phyloP scores from a whole-genome alignment of 2,888 invertebrate species.

The Nemotelus pantherinus region DNA sequence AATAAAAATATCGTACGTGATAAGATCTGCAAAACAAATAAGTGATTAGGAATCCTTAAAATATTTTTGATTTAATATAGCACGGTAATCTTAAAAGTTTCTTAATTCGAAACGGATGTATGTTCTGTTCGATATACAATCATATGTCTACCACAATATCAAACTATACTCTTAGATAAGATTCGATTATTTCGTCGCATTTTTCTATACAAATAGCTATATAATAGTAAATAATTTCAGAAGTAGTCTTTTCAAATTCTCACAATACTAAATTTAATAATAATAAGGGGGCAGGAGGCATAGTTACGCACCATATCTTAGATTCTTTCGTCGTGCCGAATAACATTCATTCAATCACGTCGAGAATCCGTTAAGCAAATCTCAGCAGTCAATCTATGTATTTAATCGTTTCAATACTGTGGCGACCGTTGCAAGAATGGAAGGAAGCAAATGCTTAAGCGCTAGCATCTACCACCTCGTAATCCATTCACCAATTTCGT shows the following conservation, averaged over 20 bases:
- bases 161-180: too few species aligned
- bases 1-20: too few species aligned
- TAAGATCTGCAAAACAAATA: too few species aligned
- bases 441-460: too few species aligned
- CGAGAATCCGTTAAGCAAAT: background rate
- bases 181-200: too few species aligned
- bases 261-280: background rate
- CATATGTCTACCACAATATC: too few species aligned
- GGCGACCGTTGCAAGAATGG: background rate
- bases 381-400: background rate
- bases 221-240: slow-evolving; percentile 21
- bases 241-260: slow-evolving; percentile 11
- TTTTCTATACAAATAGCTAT: background rate
- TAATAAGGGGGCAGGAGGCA: slow-evolving; percentile 29
- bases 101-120: too few species aligned
- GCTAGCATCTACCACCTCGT: background rate
- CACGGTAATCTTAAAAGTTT: too few species aligned
- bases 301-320: slow-evolving; percentile 34
- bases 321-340: background rate
- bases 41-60: too few species aligned
- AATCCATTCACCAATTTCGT: background rate
- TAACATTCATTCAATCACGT: too few species aligned
- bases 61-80: too few species aligned
- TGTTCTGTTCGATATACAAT: too few species aligned
- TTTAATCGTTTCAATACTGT: background rate